phyloP scores from a whole-genome alignment of 1,140 invertebrate species.

The Scaptodrosophila lebanonensis region DNA sequence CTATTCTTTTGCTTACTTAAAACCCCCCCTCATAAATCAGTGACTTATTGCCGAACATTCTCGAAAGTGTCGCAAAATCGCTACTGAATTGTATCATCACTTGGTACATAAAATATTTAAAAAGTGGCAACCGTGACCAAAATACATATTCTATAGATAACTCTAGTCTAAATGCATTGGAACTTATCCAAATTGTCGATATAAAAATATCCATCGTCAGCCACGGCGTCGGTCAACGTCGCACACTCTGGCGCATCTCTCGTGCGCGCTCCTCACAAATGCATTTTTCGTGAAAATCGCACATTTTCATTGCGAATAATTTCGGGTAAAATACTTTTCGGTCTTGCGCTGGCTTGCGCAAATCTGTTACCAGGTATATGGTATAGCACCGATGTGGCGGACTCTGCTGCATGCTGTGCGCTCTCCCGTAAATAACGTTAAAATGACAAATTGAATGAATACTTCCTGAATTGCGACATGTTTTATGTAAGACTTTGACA shows the following conservation, averaged over 20 bases:
- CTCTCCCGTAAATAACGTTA: slow-evolving; percentile 28
- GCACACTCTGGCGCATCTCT: slow-evolving; percentile 23
- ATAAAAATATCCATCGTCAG: slow-evolving; percentile 74
- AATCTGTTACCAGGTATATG: slow-evolving; percentile 38
- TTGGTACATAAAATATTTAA: slow-evolving; percentile 67
- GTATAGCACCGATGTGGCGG: neutral
- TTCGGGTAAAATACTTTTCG: no score
- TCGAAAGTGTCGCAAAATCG: slow-evolving; percentile 30
- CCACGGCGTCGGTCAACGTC: slow-evolving; percentile 41
- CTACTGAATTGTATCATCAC: slow-evolving; percentile 17
- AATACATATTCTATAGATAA: slow-evolving; percentile 73
- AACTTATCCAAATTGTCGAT: slow-evolving; percentile 71
- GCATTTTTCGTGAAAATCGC: slow-evolving; percentile 27
- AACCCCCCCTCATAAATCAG: no score
- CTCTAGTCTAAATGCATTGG: slow-evolving; percentile 74
- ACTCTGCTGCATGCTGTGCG: slow-evolving; percentile 16
- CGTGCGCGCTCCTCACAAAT: slow-evolving; percentile 21
- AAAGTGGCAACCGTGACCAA: slow-evolving; percentile 70
- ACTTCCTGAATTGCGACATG: slow-evolving; percentile 63
- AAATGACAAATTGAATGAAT: slow-evolving; percentile 69
- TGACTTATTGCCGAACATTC: no score
- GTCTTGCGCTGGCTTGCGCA: neutral
- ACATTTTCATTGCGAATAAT: slow-evolving; percentile 11
- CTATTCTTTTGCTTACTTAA: no score
- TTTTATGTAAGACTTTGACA: slow-evolving; percentile 49